Percentiles rank a stretch among this genome's conserved stretches.
These are phyloP conservation scores for Drosophila tripunctata DNA, from an alignment of 2,888 invertebrate species.

Conservation along the genomic window DNA sequence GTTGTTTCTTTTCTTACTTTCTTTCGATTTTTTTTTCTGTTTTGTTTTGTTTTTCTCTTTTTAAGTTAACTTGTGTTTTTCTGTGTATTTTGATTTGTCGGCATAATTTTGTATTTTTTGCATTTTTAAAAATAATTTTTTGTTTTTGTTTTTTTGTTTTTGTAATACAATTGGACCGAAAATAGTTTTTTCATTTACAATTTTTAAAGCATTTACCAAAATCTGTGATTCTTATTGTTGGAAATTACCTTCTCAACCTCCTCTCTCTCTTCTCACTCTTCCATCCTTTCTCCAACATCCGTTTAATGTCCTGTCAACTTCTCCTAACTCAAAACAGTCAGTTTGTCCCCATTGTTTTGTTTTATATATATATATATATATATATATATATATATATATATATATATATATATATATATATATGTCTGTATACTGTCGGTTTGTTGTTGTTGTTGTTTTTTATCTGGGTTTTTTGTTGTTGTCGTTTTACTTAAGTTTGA, in stretches of 20 bases:
- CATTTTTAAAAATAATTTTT: conserved; percentile 54
- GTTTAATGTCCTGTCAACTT: conserved; percentile 41
- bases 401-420: too few species aligned
- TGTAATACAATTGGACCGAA: conserved; percentile 69
- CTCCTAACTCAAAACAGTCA: conserved; percentile 68
- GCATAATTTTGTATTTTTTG: conserved; percentile 47
- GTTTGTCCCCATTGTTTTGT: too few species aligned
- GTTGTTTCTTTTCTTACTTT: conserved; percentile 47
- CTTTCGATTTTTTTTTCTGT: conserved; percentile 1
- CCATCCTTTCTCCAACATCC: background rate
- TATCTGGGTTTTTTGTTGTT: conserved; percentile 2
- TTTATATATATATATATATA: too few species aligned
- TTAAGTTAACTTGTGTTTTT: conserved; percentile 50
- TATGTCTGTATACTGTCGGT: conserved; percentile 40
- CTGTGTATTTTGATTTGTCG: conserved; percentile 55
- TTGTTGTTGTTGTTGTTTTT: conserved; percentile 1
- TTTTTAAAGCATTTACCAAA: conserved; percentile 64
- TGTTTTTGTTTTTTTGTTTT: conserved; percentile 30
- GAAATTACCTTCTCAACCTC: conserved; percentile 71
- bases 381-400: too few species aligned
- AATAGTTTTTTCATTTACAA: conserved; percentile 56
- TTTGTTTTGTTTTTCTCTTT: conserved; percentile 26
- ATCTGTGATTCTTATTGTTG: conserved; percentile 46
- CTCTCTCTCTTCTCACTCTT: conserved; percentile 12
- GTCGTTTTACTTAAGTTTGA: conserved; percentile 25